Evolutionary conservation across 2,797 vertebrate genomes (phyloP), one percentile per base, ranked within the genome.

Genomic region (Micrastur ruficollis): DNA sequence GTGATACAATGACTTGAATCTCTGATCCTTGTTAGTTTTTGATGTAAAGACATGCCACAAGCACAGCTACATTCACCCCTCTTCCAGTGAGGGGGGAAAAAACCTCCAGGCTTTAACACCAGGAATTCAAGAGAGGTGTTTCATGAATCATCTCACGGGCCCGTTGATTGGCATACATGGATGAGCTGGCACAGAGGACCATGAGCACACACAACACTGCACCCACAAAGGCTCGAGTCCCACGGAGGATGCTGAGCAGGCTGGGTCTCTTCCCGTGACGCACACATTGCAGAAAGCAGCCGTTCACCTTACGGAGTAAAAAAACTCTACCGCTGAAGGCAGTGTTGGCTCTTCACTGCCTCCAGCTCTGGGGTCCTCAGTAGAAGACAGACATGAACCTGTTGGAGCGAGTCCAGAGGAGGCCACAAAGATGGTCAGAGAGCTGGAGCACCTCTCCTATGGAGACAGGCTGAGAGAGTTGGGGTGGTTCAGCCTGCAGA

Each of bases 131-230:
- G 47, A 49, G 44, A 53, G 20, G 13, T 32, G 12, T 25, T 81
- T 55, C 12, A 50, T 29, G 38, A 70, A n/a, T 14, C 26, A 36
- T 11, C 50, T 17, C 32, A 3, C 3, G 2, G 19, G 7, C 2
- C 14, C n/a, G 1, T 0, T 2, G 36, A 15, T 1, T 4, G n/a
- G 26, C 2, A 3, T 2, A 4, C 26, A 1, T 1, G n/a, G 72
- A 26, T 16, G 27, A 36, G n/a, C 11, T 10, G 62, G 29, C 19
- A 7, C 23, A 61, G 53, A 49, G 46, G 61, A 71, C 34, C 16
- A 5, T 0, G 2, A 46, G 46, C 38, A 31, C 29, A 18, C 16
- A 2, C 3, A 0, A 22, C 38, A 10, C 50, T 2, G 23, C 52
- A 19, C 15, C 36, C 36, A 8, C 9, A 14, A 32, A 50, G 50